Evolutionary conservation across 2,797 vertebrate genomes (phyloP), one percentile per base, ranked within the genome.

Genomic region (Myripristis jacobus): DNA sequence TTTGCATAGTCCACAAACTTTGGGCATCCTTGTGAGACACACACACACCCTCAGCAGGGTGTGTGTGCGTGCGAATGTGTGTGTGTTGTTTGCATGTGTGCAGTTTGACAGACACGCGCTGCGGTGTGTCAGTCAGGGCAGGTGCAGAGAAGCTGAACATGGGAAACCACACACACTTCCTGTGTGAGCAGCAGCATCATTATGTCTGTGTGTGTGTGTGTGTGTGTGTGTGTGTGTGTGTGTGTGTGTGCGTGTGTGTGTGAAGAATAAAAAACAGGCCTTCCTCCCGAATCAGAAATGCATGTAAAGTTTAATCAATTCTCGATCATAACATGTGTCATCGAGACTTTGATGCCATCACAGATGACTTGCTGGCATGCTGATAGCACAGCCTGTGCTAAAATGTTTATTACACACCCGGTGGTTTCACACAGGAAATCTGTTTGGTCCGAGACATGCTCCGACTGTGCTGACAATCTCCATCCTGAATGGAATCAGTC

Each of bases 111-210:
- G 80, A 66, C 88, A 85, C 44, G 48, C 9, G 47, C 43, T 52
- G 81, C 0, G 73, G 84, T 82, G 85, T 87, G 25, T 66, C 48
- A 53, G 18, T 84, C 73, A 85, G 21, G 15, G 51, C 52, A 57
- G 52, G 48, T 72, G 66, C 19, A 48, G 24, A 24, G 24, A 64
- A 3, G 24, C 46, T 53, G 34, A 60, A 8, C 24, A 67, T 16
- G 10, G 43, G 50, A 77, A 80, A 87, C 81, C 82, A 56, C 75
- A 66, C 47, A 18, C 48, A 22, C 73, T 76, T 83, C 80, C 82
- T 81, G 38, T 58, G 22, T 0, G 2, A 61, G 24, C 52, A 5
- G 56, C 0, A 0, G 10, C 16, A 11, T 8, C 0, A 0, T 12
- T 15, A 13, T 8, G 9, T 12, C 18, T 22, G 47, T 63, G 19